These are phyloP conservation scores for Brachionus rubens DNA, from an alignment of 1,140 invertebrate genomes.

Conservation along the genomic window DNA sequence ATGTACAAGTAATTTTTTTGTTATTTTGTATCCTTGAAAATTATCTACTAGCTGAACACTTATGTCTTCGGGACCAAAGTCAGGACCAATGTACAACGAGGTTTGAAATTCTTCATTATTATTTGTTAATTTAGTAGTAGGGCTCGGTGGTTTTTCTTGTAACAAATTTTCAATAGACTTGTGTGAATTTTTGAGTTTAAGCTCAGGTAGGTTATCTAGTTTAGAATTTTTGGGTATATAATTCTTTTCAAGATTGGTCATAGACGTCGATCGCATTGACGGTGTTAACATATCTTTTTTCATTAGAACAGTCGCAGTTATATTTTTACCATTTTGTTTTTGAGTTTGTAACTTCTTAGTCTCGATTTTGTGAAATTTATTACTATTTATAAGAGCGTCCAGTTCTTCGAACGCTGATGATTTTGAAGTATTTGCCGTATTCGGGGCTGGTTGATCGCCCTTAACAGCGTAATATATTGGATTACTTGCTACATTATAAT, in stretches of 20 bases:
- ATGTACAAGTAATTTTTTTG: not conserved
- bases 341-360: not conserved
- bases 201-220: not conserved
- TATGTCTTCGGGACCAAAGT: constrained; percentile 1
- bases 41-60: constrained; percentile 3
- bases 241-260: no score
- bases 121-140: not conserved
- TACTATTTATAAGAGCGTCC: not conserved
- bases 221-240: no score
- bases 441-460: not conserved
- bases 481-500: not conserved
- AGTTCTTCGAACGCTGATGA: constrained; percentile 9
- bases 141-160: not conserved
- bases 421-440: no score
- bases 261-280: not conserved
- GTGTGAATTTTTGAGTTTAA: constrained; percentile 4
- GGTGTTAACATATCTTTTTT: not conserved
- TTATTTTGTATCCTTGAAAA: not conserved
- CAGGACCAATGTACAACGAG: constrained; percentile 11
- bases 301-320: no score
- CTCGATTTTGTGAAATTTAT: not conserved
- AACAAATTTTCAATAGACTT: constrained; percentile 26
- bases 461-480: constrained; percentile 11
- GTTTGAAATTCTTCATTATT: not conserved
- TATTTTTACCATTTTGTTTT: not conserved